Evolutionary conservation across 2,888 invertebrate genomes (phyloP), one percentile per base, ranked within the genome.

Genomic region (Alentia gelatinosa): DNA sequence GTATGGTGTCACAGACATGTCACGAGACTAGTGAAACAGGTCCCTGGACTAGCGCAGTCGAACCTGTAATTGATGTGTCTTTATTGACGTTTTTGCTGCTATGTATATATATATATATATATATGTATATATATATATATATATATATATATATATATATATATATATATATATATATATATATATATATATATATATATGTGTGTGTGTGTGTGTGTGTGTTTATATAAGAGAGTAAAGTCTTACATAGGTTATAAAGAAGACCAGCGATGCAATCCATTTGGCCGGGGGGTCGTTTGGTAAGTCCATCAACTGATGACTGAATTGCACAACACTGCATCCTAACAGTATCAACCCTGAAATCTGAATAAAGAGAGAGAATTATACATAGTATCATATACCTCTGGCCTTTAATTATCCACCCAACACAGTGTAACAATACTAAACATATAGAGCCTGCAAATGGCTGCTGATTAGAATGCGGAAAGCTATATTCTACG

Each of bases 161-260:
- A 47, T 12, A 12, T 47, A 47, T 12, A n/a, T 3, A 19, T 56
- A 3, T 56, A 4, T 4, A n/a, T 19, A 9, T n/a, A 56, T 56
- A n/a, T n/a, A 7, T 47, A 47, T 7, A 12, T 19, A 7, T 47
- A 47, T 47, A 12, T 47, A 47, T 12, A 12, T 47, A 47, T 12
- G 19, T 3, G 12, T 56, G n/a, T 47, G 47, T 19, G 9, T 12
- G 47, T 47, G 19, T 47, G 19, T 12, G 19, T 12, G 47, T 19
- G 5, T 56, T 56, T 12, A 56, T 56, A n/a, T 12, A 4, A 56
- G 9, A 74, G 26, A 74, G 1, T 74, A 74, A 74, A 74, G 3
- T 47, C 89, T 68, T 63, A 89, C 89, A 35, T 63, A 74, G n/a
- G 89, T 89, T 26, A 89, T 30, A 23, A 74, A 5, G 74, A 74